These are phyloP conservation scores for Pyxicephalus adspersus DNA, from an alignment of 2,113 vertebrate species.

Conservation along the genomic window DNA sequence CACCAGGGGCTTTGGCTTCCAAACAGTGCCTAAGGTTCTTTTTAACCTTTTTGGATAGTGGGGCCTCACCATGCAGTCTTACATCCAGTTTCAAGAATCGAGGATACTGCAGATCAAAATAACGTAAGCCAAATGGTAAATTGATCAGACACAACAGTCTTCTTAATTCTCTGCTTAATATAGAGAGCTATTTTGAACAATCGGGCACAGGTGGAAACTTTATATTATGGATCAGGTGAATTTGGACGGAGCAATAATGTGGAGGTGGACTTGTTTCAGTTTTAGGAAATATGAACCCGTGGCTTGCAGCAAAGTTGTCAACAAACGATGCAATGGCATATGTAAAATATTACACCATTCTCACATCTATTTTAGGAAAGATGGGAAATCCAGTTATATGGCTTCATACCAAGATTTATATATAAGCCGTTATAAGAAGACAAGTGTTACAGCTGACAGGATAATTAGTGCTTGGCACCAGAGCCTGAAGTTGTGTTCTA, in stretches of 20 bases:
- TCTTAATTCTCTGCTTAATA: too few species aligned
- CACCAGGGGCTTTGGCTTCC: too few species aligned
- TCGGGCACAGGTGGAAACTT: too few species aligned
- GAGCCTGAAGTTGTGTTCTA: neutral
- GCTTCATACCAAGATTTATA: constrained; percentile 9
- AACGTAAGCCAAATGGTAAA: too few species aligned
- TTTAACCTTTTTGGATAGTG: too few species aligned
- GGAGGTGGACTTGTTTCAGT: neutral
- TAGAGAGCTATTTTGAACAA: too few species aligned
- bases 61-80: too few species aligned
- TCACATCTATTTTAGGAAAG: constrained; percentile 12
- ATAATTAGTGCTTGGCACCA: neutral
- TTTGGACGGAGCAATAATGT: neutral
- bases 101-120: too few species aligned
- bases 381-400: constrained; percentile 12
- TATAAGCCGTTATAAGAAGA: neutral
- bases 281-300: neutral
- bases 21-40: too few species aligned
- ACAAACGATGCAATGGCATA: constrained; percentile 6
- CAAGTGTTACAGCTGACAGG: neutral
- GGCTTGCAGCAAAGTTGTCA: neutral
- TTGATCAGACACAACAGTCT: too few species aligned
- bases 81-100: too few species aligned
- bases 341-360: neutral
- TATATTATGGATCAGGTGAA: too few species aligned